Evolutionary conservation across 2,113 vertebrate species (phyloP).

Genomic region (Anarhynchus alexandrinus): DNA sequence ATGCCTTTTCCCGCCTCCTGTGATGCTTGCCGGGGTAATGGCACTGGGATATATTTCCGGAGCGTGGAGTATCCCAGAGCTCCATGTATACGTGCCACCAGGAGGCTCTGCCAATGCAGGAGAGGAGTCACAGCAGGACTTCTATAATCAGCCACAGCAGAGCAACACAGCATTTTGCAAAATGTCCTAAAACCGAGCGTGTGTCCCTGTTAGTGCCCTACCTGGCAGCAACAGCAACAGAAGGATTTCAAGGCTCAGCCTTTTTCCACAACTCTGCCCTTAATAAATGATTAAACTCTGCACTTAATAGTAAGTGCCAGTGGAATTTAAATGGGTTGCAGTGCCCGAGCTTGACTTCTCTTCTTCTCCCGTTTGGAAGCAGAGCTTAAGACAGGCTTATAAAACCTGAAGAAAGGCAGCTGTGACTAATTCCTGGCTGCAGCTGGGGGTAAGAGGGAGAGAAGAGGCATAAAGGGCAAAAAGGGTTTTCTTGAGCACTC

Average conservation of each 20-base stretch:
- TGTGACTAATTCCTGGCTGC: constrained; percentile 25
- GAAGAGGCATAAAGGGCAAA: background rate
- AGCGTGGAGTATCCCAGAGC: background rate
- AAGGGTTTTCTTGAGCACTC: background rate
- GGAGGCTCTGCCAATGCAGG: background rate
- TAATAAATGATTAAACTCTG: constrained; percentile 40
- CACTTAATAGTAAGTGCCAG: background rate
- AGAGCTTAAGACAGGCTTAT: background rate
- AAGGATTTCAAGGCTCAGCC: background rate
- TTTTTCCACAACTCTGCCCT: background rate
- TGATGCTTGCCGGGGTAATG: background rate
- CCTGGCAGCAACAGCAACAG: background rate
- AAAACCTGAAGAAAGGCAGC: constrained; percentile 40
- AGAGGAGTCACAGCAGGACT: background rate
- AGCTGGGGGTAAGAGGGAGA: background rate
- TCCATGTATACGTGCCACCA: background rate
- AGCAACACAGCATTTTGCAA: background rate
- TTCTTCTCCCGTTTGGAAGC: background rate
- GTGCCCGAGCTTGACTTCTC: background rate
- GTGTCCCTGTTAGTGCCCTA: background rate
- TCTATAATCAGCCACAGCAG: background rate
- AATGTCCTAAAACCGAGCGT: background rate
- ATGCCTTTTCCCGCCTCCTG: background rate
- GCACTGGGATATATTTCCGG: background rate
- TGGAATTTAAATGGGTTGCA: constrained; percentile 8